These are phyloP conservation scores for Norana najaformis DNA, from an alignment of 2,888 invertebrate species.

Conservation along the genomic window DNA sequence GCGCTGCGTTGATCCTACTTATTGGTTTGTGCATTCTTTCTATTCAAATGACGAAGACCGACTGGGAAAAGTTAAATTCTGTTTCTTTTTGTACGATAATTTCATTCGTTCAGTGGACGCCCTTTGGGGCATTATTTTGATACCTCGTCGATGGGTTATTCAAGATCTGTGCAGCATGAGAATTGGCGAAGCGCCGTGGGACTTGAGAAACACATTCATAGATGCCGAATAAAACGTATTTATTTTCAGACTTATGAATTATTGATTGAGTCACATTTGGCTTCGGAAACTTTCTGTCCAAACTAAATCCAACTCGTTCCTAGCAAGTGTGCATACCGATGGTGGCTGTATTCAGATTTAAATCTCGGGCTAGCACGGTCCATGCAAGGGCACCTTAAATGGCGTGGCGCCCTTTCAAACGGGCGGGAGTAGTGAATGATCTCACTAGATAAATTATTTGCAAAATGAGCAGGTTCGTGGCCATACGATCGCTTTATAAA, in stretches of 20 bases:
- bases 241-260: neutral
- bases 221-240: neutral
- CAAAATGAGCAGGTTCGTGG: no score
- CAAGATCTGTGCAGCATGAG: neutral
- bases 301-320: no score
- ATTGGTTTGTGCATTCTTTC: neutral
- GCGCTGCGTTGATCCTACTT: conserved; percentile 13
- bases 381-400: no score
- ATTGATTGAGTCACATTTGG: neutral
- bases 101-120: neutral
- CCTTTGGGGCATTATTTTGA: neutral
- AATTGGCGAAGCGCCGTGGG: neutral
- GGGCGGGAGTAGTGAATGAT: no score
- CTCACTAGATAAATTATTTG: no score
- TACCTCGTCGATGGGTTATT: neutral
- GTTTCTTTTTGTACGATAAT: neutral
- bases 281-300: neutral
- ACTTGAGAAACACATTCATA: neutral
- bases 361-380: no score
- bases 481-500: no score
- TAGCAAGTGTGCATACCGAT: no score
- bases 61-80: neutral
- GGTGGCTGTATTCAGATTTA: no score
- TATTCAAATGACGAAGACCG: neutral
- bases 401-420: no score